Evolutionary conservation across 2,888 invertebrate genomes (phyloP), one percentile per base, ranked within the genome.

Genomic region (Lasius platythorax): DNA sequence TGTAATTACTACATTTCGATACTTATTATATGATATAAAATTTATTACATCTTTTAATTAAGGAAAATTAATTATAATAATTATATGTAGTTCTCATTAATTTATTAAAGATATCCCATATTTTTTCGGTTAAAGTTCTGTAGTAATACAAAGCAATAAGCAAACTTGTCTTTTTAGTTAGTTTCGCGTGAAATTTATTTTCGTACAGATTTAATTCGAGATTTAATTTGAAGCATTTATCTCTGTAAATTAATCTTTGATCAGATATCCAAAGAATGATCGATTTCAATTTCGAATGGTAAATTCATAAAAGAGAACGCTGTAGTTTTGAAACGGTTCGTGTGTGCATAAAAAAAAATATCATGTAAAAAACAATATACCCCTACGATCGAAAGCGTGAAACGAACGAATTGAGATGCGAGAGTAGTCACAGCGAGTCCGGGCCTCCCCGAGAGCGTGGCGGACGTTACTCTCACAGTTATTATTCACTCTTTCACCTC

Each of bases 401-500:
- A 82, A 81, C 72, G 75, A 81, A 64, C 37, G 28, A 82, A 88
- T 90, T 89, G 88, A 90, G 90, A 90, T 43, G 81, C 88, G 40
- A 66, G 58, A 64, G 87, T 72, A 73, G 84, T 72, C 81, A 61
- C 70, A 81, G 58, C 67, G 63, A 61, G 66, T 66, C 64, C 67
- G 12, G 67, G 68, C 75, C 82, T 68, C 81, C 81, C 85, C 86
- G 88, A 86, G 90, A 90, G 88, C 79, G 86, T 85, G 89, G 83
- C 89, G 87, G 87, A 84, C 90, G 89, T 86, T 90, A 89, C 89
- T 85, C 89, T 81, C 79, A 73, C 87, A 81, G 90, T 90, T 90
- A 90, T 90, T 90, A 89, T 90, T 90, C 91, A 91, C 88, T 89
- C 90, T 90, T 88, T 90, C 88, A 90, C 86, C 90, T 91, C 91